These are phyloP conservation scores for Scarus forsteni DNA, from an alignment of 2,797 vertebrate genomes.

Conservation along the genomic window DNA sequence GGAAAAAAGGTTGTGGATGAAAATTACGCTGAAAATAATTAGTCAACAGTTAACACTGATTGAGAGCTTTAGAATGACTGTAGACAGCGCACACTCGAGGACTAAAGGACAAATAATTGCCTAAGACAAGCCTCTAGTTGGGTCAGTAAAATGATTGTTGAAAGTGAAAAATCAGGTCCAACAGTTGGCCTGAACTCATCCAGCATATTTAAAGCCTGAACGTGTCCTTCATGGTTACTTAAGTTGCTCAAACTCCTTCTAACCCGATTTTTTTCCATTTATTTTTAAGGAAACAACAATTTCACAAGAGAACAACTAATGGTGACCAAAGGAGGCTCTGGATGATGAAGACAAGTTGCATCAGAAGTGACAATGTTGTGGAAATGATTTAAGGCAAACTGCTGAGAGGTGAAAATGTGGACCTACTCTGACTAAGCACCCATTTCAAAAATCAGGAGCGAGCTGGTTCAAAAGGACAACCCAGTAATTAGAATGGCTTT, in stretches of 20 bases:
- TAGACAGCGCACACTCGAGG: too few relatives aligned
- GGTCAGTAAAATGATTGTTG: too few relatives aligned
- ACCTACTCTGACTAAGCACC: constrained; percentile 63
- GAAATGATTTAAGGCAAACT: constrained; percentile 59
- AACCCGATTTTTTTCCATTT: constrained; percentile 4
- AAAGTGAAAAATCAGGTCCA: too few relatives aligned
- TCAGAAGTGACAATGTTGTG: constrained; percentile 56
- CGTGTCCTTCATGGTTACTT: too few relatives aligned
- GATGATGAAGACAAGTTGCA: constrained; percentile 24
- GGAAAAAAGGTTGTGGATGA: too few relatives aligned
- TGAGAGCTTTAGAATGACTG: too few relatives aligned
- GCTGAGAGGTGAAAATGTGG: constrained; percentile 62
- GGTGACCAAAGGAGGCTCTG: constrained; percentile 16
- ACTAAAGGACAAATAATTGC: too few relatives aligned
- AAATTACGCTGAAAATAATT: too few relatives aligned
- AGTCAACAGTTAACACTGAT: too few relatives aligned
- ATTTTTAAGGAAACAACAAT: constrained; percentile 70
- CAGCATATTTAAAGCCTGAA: too few relatives aligned
- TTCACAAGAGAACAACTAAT: constrained; percentile 87
- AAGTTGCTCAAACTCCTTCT: not conserved
- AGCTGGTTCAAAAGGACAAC: constrained; percentile 74
- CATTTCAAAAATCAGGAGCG: constrained; percentile 67
- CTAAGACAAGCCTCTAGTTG: too few relatives aligned
- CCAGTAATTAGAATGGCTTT: constrained; percentile 82
- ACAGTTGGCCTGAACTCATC: too few relatives aligned